These are phyloP conservation scores for Plestiodon gilberti DNA, from an alignment of 2,113 vertebrate genomes.

Conservation along the genomic window DNA sequence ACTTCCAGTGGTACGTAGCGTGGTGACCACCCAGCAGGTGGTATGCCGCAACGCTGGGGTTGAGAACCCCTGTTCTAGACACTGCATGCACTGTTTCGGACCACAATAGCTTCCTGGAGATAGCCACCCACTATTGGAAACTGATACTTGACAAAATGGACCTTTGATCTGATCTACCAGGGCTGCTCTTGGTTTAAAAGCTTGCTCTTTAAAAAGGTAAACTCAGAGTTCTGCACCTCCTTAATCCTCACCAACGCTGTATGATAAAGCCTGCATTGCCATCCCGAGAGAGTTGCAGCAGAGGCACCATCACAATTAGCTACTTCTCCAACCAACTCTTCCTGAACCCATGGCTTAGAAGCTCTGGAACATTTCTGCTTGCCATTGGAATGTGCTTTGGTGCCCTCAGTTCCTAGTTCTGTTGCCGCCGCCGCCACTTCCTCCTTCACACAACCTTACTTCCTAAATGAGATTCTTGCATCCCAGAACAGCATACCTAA, in stretches of 20 bases:
- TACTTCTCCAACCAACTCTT: not conserved
- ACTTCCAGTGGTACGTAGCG: no score
- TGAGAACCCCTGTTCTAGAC: no score
- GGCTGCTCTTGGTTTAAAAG: not conserved
- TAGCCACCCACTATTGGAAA: not conserved
- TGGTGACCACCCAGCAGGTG: no score
- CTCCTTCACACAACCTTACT: no score
- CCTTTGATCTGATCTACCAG: not conserved
- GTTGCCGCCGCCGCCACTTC: not conserved
- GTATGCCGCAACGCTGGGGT: no score
- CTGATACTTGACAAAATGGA: no score
- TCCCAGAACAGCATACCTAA: not conserved
- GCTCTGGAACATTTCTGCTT: not conserved
- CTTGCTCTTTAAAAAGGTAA: not conserved
- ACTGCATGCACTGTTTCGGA: not conserved
- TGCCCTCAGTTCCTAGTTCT: not conserved
- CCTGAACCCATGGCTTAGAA: not conserved
- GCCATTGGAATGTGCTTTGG: not conserved
- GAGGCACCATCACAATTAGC: no score
- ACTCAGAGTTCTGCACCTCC: not conserved
- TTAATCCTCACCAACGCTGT: not conserved
- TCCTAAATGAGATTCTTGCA: not conserved
- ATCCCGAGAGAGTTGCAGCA: no score
- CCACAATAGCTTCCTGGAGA: not conserved
- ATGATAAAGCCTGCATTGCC: not conserved